A percentile compares a stretch with the other conserved stretches of the same genome.
Conservation (phyloP, 2,888 invertebrate genomes). For the Tachina fera region DNA sequence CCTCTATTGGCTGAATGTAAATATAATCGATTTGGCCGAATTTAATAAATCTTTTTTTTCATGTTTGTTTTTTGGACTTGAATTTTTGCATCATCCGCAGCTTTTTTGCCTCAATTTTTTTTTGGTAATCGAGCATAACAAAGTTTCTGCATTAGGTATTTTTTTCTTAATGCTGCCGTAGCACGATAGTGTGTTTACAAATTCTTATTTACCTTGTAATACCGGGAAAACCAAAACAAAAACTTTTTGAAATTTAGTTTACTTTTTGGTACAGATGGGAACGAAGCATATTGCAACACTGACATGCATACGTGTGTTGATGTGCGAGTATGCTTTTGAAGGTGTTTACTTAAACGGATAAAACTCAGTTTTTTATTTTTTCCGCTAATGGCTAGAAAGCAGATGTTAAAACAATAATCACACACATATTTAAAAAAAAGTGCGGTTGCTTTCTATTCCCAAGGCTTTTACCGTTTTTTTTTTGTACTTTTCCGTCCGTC, state of each 20-base stretch:
- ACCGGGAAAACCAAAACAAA: neutral
- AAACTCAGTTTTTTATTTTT: neutral
- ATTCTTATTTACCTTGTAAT: neutral
- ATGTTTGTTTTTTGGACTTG: too few species aligned
- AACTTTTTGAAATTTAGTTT: neutral
- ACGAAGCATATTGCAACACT: conserved; percentile 10
- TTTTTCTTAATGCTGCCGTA: too few species aligned
- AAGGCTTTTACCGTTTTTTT: neutral
- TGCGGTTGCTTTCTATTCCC: neutral
- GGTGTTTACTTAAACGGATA: conserved; percentile 6
- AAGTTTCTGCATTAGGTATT: too few species aligned
- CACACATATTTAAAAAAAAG: conserved; percentile 19
- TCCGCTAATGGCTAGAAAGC: conserved; percentile 50
- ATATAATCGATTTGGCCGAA: too few species aligned
- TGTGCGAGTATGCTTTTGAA: neutral
- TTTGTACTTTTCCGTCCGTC: neutral
- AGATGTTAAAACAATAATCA: conserved; percentile 41
- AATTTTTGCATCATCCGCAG: too few species aligned
- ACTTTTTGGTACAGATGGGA: neutral
- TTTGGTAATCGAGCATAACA: too few species aligned
- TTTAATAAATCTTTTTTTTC: too few species aligned
- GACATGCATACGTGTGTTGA: neutral
- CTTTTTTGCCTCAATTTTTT: too few species aligned
- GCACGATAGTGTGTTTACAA: neutral
- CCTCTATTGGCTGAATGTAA: too few species aligned